Conservation (phyloP, 92 coral and sea anemone genomes). For the Hydrozoanthus gracilis region DNA sequence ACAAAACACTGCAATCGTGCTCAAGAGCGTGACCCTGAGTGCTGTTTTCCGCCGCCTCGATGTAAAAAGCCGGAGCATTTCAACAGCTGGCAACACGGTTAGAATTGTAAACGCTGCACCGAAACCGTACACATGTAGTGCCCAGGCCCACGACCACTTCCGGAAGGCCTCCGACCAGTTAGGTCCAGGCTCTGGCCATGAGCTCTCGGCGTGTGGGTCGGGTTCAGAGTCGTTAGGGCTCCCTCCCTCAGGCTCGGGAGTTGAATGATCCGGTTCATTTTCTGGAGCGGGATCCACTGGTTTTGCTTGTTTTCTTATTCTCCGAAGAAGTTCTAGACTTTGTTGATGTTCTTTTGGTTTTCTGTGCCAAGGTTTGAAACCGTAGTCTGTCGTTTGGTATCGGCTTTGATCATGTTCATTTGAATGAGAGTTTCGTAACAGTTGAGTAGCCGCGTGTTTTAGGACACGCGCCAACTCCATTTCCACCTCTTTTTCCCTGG, state of each 20-base stretch:
- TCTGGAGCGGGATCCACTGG: conserved; percentile 10
- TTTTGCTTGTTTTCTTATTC: conserved; percentile 13
- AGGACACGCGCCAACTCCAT: neutral
- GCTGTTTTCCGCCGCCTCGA: conserved; percentile 65
- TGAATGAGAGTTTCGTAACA: neutral
- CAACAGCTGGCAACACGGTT: conserved; percentile 65
- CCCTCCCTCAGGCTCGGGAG: conserved; percentile 46
- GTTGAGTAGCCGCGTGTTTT: neutral
- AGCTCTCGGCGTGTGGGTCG: conserved; percentile 66
- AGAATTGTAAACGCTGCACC: conserved; percentile 66
- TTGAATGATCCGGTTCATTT: conserved; percentile 38
- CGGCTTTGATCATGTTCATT: neutral
- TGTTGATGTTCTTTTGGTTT: neutral
- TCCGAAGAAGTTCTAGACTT: neutral
- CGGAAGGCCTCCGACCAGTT: conserved; percentile 81
- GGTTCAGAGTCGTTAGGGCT: conserved; percentile 69
- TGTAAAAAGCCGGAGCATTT: conserved; percentile 67
- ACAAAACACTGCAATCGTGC: conserved; percentile 73
- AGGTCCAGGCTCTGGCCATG: conserved; percentile 98
- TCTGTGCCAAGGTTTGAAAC: neutral
- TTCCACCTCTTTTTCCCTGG: neutral
- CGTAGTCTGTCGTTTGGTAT: neutral
- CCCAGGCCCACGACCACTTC: conserved; percentile 94
- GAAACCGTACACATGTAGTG: conserved; percentile 84
- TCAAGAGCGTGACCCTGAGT: conserved; percentile 73